Evolutionary conservation across 1,140 invertebrate species (phyloP).

Genomic region (Drosophila pachea): DNA sequence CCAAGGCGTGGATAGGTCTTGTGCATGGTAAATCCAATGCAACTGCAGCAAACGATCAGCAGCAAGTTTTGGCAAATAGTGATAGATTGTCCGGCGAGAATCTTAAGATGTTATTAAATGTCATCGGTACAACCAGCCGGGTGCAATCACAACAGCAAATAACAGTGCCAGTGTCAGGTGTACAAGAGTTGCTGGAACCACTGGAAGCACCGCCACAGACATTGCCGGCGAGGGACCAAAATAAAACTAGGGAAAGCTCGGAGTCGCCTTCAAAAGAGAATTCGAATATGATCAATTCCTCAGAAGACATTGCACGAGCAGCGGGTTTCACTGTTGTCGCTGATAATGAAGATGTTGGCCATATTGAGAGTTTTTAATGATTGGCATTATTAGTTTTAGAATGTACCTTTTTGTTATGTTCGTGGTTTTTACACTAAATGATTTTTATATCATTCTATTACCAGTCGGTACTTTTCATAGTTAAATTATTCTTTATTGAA

Average conservation of each 20-base stretch:
- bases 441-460: constrained; percentile 21
- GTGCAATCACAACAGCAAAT: not conserved
- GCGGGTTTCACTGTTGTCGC: constrained; percentile 59
- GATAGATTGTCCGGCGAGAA: constrained; percentile 73
- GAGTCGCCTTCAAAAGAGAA: constrained; percentile 10
- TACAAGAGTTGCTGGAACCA: constrained; percentile 58
- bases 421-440: constrained; percentile 27
- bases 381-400: not conserved
- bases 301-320: constrained; percentile 2
- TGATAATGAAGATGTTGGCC: constrained; percentile 37
- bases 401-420: constrained; percentile 29
- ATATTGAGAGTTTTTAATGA: constrained; percentile 28
- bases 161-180: constrained; percentile 50
- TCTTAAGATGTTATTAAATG: constrained; percentile 65
- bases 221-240: not conserved
- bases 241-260: not conserved
- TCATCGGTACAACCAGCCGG: constrained; percentile 25
- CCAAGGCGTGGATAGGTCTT: constrained; percentile 53
- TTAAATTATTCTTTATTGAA: constrained; percentile 71
- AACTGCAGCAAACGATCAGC: not conserved
- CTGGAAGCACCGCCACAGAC: constrained; percentile 28
- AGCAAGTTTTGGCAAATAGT: constrained; percentile 3
- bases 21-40: constrained; percentile 6
- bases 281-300: constrained; percentile 36
- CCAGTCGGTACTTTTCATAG: constrained; percentile 54